Conservation (phyloP, 2,797 vertebrate species). For the Falco berigora region DNA sequence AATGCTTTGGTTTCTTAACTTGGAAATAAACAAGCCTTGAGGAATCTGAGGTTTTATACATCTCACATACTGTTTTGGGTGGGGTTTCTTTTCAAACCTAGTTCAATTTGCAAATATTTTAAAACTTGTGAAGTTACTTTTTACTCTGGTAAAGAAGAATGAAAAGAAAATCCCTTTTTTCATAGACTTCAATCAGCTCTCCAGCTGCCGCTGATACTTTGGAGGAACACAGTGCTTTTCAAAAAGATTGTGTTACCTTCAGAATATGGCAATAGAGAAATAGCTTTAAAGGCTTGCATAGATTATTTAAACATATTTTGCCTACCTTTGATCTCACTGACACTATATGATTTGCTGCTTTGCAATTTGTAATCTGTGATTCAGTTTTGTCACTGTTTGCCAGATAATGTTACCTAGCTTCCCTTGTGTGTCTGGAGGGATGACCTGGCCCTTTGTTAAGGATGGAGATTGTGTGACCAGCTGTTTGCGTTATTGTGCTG, state of each 20-base stretch:
- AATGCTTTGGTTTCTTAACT: background rate
- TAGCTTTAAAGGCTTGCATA: background rate
- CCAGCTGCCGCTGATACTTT: background rate
- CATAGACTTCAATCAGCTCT: background rate
- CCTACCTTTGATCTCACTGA: background rate
- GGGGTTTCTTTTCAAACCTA: background rate
- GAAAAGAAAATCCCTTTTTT: background rate
- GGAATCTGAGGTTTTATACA: background rate
- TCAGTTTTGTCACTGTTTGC: background rate
- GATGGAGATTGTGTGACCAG: background rate
- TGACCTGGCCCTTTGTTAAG: background rate
- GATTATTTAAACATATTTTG: background rate
- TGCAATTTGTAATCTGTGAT: background rate
- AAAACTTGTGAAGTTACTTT: constrained; percentile 4
- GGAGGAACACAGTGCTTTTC: background rate
- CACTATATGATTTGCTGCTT: background rate
- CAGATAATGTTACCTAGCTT: background rate
- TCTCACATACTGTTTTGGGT: background rate
- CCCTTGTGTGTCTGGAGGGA: background rate
- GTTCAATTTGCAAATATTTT: background rate
- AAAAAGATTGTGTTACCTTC: background rate
- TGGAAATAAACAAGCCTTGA: background rate
- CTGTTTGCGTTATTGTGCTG: background rate
- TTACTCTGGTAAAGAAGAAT: background rate
- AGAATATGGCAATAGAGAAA: background rate